Evolutionary conservation across 2,888 invertebrate genomes (phyloP).

Genomic region (Phalera bucephala): DNA sequence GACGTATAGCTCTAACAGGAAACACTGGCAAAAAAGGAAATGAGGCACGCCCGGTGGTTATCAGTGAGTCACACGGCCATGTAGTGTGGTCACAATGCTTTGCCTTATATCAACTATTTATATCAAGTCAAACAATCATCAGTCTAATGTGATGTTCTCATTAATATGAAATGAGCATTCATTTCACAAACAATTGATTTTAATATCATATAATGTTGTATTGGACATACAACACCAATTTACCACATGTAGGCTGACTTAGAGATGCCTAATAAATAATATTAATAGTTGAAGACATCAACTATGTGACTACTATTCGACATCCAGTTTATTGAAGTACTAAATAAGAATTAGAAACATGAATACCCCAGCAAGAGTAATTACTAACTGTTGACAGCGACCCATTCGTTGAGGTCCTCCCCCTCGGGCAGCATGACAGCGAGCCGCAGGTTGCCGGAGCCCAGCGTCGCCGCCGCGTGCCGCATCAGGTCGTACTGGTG

Average conservation of each 20-base stretch:
- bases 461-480: slow-evolving; percentile 98
- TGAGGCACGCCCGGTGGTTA: not conserved
- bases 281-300: too few species aligned
- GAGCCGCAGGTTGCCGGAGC: slow-evolving; percentile 97
- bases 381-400: slow-evolving; percentile 98
- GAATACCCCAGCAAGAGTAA: too few species aligned
- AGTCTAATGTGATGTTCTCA: not conserved
- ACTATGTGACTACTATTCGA: too few species aligned
- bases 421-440: slow-evolving; percentile 99
- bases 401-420: slow-evolving; percentile 99
- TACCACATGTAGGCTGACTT: too few species aligned
- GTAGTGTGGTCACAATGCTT: not conserved
- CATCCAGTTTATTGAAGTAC: too few species aligned
- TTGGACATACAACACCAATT: too few species aligned
- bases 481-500: slow-evolving; percentile 99
- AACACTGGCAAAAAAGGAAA: not conserved
- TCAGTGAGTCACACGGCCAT: not conserved
- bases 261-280: too few species aligned
- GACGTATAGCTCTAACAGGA: not conserved
- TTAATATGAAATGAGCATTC: slow-evolving; percentile 1
- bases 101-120: not conserved
- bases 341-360: too few species aligned
- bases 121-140: not conserved
- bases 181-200: too few species aligned
- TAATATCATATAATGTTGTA: too few species aligned